phyloP scores from a whole-genome alignment of 2,888 invertebrate species.

The Doris montereyensis region DNA sequence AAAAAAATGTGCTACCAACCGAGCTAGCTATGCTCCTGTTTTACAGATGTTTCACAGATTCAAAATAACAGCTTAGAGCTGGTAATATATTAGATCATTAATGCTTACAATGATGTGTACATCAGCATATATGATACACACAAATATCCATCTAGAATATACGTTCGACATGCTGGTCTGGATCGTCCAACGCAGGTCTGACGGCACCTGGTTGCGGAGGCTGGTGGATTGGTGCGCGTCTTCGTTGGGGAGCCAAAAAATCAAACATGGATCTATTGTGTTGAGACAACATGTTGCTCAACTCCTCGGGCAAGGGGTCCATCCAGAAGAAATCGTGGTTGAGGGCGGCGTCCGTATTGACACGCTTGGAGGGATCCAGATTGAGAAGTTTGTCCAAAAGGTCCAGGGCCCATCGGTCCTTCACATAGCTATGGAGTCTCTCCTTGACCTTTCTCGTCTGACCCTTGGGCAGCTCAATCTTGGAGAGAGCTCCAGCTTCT shows the following conservation, averaged over 20 bases:
- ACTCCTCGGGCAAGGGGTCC: constrained; percentile 88
- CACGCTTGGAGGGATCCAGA: constrained; percentile 90
- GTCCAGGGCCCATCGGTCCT: constrained; percentile 93
- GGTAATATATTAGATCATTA: too few species aligned
- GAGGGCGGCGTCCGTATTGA: constrained; percentile 91
- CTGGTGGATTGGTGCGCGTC: constrained; percentile 67
- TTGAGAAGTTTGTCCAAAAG: constrained; percentile 91
- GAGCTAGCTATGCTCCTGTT: too few species aligned
- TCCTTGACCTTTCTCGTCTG: constrained; percentile 74
- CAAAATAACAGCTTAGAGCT: too few species aligned
- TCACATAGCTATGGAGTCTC: constrained; percentile 86
- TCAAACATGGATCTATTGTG: constrained; percentile 96
- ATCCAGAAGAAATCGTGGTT: constrained; percentile 99
- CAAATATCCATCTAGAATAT: too few species aligned
- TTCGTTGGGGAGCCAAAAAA: constrained; percentile 85
- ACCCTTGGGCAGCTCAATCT: constrained; percentile 68
- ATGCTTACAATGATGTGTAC: too few species aligned
- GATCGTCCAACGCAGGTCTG: too few species aligned
- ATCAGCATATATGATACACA: too few species aligned
- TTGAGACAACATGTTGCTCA: constrained; percentile 88
- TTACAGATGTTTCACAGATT: too few species aligned
- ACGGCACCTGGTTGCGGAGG: constrained; percentile 37
- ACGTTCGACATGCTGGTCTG: too few species aligned
- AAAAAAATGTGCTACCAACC: too few species aligned
- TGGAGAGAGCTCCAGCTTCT: constrained; percentile 84